These are phyloP conservation scores for Diuraphis noxia DNA, from an alignment of 1,140 invertebrate species.

Conservation along the genomic window DNA sequence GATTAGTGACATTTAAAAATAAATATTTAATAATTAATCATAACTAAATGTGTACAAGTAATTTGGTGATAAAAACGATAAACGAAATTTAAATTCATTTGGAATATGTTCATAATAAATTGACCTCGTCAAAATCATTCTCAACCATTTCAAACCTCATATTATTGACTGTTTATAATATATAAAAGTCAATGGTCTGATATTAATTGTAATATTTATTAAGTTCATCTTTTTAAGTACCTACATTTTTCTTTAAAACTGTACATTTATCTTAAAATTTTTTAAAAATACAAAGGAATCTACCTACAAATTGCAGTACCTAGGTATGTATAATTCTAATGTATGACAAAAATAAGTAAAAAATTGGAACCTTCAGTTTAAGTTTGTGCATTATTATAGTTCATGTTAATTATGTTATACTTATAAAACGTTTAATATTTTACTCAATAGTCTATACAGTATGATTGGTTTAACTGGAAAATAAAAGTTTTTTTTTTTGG, in stretches of 20 bases:
- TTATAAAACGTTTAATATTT: neutral
- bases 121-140: slow-evolving; percentile 17
- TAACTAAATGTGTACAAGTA: neutral
- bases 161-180: slow-evolving; percentile 6
- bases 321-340: neutral
- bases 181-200: neutral
- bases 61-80: neutral
- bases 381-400: neutral
- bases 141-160: slow-evolving; percentile 1
- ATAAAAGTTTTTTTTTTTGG: neutral
- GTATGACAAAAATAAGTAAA: neutral
- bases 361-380: neutral
- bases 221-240: neutral
- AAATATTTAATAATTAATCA: slow-evolving; percentile 13
- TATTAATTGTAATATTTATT: slow-evolving; percentile 5
- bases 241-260: neutral
- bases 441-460: neutral
- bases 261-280: neutral
- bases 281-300: neutral
- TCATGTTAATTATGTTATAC: neutral
- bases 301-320: neutral
- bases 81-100: neutral
- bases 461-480: neutral
- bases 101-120: neutral
- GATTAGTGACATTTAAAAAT: neutral